Evolutionary conservation across 2,888 invertebrate species (phyloP), one percentile per base, ranked within the genome.

Genomic region (Bembecia ichneumoniformis): DNA sequence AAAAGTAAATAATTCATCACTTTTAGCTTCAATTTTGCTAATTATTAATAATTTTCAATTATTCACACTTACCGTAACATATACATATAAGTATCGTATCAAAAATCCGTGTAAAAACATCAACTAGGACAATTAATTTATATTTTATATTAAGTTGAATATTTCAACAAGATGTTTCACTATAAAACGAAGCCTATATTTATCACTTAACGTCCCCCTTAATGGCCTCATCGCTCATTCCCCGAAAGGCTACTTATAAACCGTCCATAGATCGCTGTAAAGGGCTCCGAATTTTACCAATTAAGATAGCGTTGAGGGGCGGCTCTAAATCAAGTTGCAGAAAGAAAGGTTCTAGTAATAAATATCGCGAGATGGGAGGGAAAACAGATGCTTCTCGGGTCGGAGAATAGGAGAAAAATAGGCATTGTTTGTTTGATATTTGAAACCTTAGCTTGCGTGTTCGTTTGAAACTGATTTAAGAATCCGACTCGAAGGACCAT

Each of bases 281-380:
- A 59, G 40, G 40, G 13, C 40, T 40, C 40, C 71, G 71, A 76
- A 77, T 70, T 78, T 74, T 67, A 57, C 71, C 77, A 80, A 83
- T 82, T 82, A 83, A 83, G 82, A 80, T 80, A 81, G 71, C 63
- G 59, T 64, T 40, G 17, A 60, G 60, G 56, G 57, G 61, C 57
- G 55, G 61, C 60, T 55, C 68, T 82, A 81, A 80, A 80, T 82
- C 82, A 82, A 79, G 81, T 71, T 67, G 58, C 66, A 72, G 69
- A 70, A 68, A 71, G 72, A 74, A 76, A 75, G 73, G 75, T 72
- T 68, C 57, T 61, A 58, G 72, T 67, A 77, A 82, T 83, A 82
- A 82, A 82, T 82, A 81, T 74, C 65, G 63, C 56, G 66, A 68
- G 73, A 74, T 74, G 73, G 74, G 68, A 57, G 70, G 68, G 47